These are phyloP conservation scores for Paralichthys olivaceus DNA, from an alignment of 2,113 vertebrate genomes.

Conservation along the genomic window DNA sequence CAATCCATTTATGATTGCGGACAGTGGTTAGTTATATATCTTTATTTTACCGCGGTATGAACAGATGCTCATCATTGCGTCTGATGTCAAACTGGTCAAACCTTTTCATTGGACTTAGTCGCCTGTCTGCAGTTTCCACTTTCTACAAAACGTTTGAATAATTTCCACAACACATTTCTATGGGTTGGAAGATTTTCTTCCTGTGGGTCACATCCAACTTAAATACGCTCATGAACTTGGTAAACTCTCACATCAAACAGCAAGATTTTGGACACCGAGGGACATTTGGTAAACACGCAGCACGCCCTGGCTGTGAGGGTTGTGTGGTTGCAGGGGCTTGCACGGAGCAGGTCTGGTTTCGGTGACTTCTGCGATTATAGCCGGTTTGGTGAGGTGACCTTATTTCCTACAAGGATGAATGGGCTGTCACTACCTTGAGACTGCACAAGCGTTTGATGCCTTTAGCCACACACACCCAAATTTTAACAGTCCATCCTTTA, in stretches of 20 bases:
- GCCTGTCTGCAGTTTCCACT: slow-evolving; percentile 60
- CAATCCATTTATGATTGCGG: too few relatives aligned
- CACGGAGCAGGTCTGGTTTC: slow-evolving; percentile 42
- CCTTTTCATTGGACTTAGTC: neutral
- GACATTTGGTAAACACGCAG: slow-evolving; percentile 80
- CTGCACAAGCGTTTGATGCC: slow-evolving; percentile 74
- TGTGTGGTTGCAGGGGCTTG: slow-evolving; percentile 22
- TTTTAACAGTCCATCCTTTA: slow-evolving; percentile 69
- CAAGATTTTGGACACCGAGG: slow-evolving; percentile 70
- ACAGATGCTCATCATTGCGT: too few relatives aligned
- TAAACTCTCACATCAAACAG: slow-evolving; percentile 79
- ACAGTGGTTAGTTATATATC: too few relatives aligned
- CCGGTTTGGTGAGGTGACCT: slow-evolving; percentile 65
- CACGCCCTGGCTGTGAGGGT: slow-evolving; percentile 73
- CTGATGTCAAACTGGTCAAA: slow-evolving; percentile 9
- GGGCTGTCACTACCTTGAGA: slow-evolving; percentile 71
- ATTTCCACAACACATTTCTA: slow-evolving; percentile 81
- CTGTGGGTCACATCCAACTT: slow-evolving; percentile 75
- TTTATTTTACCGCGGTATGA: too few relatives aligned
- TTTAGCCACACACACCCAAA: slow-evolving; percentile 68
- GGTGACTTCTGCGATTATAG: slow-evolving; percentile 67
- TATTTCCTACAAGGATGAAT: slow-evolving; percentile 77
- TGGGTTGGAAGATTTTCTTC: slow-evolving; percentile 78
- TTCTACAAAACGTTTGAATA: slow-evolving; percentile 72
- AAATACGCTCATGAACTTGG: slow-evolving; percentile 79